Evolutionary conservation across 2,113 vertebrate species (phyloP), one percentile per base, ranked within the genome.

Genomic region (Pachycephala philippinensis): DNA sequence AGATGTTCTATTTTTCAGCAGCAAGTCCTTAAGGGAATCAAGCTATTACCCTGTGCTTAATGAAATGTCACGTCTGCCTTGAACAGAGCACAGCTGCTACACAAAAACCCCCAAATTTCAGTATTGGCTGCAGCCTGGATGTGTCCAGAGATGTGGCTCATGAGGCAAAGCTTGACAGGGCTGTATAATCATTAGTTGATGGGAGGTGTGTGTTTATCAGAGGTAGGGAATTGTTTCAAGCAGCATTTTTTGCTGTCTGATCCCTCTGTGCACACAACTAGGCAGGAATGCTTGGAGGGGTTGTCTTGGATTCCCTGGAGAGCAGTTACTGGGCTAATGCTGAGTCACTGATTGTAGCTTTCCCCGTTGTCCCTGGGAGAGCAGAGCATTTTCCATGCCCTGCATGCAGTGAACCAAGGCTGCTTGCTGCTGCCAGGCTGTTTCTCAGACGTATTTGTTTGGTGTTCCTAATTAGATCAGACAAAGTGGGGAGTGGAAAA

Each of bases 1-100:
- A 89, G 74, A 76, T 71, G 68, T 91, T 94, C 94, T 90, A 4
- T 94, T 90, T 94, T 87, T 57, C 65, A 87, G 68, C 35, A 85
- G 64, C 19, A 7, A 8, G 68, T 86, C 78, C 72, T 69, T 82
- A 57, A 86, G 75, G 76, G 68, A 95, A 66, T 87, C 68, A 77
- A 86, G 31, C 78, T 93, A 91, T 85, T 95, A 83, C 37, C 31
- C 64, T 59, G 37, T 90, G 68, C 72, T 74, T 95, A n/a, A 94
- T 91, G 59, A 94, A 96, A 63, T 86, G 71, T n/a, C 31, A 13
- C 1, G 31, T 93, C 61, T 76, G 15, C 59, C 22, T 77, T 44
- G 63, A 42, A 64, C 53, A 54, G 57, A 66, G 39, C 4, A 0
- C 70, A 90, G 59, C 74, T 90, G 27, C 59, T 76, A 23, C 7